A percentile compares a stretch with the other conserved stretches of the same genome.
These are phyloP conservation scores for Columba janthina DNA, from an alignment of 2,113 vertebrate genomes.

Conservation along the genomic window DNA sequence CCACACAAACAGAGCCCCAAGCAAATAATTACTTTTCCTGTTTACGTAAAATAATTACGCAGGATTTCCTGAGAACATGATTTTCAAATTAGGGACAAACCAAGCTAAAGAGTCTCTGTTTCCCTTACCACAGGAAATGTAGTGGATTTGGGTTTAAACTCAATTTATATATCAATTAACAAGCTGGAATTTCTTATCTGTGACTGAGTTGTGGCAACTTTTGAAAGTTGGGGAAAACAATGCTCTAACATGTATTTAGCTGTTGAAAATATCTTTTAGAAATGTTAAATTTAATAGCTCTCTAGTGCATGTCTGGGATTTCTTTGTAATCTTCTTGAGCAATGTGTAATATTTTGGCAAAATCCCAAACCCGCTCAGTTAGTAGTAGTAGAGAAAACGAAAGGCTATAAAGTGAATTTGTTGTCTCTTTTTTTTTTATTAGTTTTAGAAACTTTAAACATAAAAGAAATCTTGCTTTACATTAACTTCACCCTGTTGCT, in stretches of 20 bases:
- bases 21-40: conserved; percentile 73
- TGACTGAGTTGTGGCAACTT: conserved; percentile 46
- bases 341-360: conserved; percentile 70
- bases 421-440: conserved; percentile 55
- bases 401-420: conserved; percentile 64
- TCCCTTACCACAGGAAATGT: conserved; percentile 68
- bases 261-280: conserved; percentile 70
- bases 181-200: conserved; percentile 55
- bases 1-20: conserved; percentile 26
- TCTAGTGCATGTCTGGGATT: conserved; percentile 64
- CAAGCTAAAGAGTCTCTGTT: conserved; percentile 65
- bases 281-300: conserved; percentile 62
- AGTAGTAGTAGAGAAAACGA: conserved; percentile 57
- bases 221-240: conserved; percentile 40
- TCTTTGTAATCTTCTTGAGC: conserved; percentile 70
- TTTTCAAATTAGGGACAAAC: conserved; percentile 71
- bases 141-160: conserved; percentile 58
- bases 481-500: conserved; percentile 50
- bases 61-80: conserved; percentile 69
- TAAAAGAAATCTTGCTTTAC: conserved; percentile 53
- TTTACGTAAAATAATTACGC: conserved; percentile 68
- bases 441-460: conserved; percentile 57
- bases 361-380: conserved; percentile 38
- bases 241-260: conserved; percentile 47
- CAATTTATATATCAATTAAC: conserved; percentile 63